phyloP scores from a whole-genome alignment of 2,888 invertebrate genomes.

The Vandiemenella viatica region DNA sequence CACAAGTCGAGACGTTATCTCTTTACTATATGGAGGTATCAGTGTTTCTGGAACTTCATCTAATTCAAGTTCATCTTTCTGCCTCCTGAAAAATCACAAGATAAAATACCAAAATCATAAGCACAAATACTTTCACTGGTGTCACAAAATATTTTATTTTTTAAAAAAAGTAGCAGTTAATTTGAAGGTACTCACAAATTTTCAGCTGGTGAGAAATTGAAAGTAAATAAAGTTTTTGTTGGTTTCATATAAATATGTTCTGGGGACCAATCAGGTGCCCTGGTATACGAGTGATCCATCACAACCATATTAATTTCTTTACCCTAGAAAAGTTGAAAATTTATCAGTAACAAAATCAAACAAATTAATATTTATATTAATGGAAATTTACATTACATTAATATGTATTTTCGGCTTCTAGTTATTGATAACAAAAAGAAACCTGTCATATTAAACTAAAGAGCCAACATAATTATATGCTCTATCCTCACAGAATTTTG shows the following conservation, averaged over 20 bases:
- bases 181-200: background rate
- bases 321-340: slow-evolving; percentile 19
- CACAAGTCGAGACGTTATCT: slow-evolving; percentile 46
- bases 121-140: no score
- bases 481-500: no score
- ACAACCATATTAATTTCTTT: slow-evolving; percentile 30
- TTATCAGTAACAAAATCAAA: background rate
- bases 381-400: no score
- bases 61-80: slow-evolving; percentile 30
- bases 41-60: slow-evolving; percentile 29
- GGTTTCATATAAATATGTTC: slow-evolving; percentile 46
- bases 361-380: no score
- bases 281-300: slow-evolving; percentile 58
- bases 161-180: no score
- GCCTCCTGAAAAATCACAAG: background rate
- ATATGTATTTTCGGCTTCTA: no score
- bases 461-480: no score
- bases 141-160: no score
- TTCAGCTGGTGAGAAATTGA: background rate
- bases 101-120: background rate
- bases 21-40: slow-evolving; percentile 40
- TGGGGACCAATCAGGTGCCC: slow-evolving; percentile 51
- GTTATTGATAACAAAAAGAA: no score
- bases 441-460: no score
- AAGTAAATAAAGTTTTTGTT: slow-evolving; percentile 34